Conservation (phyloP, 2,113 vertebrate genomes). For the Colius striatus region DNA sequence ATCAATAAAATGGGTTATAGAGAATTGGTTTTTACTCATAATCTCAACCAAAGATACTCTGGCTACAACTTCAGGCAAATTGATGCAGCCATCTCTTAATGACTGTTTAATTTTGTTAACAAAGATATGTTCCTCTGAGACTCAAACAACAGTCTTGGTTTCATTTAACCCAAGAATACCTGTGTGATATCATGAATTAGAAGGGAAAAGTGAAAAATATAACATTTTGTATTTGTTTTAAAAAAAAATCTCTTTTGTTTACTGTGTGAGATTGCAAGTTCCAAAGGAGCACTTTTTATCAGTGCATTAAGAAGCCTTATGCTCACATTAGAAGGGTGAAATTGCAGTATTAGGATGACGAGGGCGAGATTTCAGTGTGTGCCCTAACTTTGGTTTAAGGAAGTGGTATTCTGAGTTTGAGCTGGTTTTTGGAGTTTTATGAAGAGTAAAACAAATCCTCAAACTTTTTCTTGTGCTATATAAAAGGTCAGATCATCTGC, state of each 20-base stretch:
- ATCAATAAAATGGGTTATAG: not conserved
- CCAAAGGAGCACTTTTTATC: not conserved
- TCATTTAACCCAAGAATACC: not conserved
- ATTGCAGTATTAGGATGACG: not conserved
- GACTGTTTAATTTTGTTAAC: not conserved
- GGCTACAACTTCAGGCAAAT: constrained; percentile 26
- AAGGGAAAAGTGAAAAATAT: not conserved
- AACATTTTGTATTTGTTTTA: not conserved
- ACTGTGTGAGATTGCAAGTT: not conserved
- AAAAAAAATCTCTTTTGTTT: not conserved
- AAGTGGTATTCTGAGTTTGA: not conserved
- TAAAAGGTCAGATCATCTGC: not conserved
- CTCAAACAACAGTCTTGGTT: not conserved
- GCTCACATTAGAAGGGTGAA: not conserved
- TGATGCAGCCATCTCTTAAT: not conserved
- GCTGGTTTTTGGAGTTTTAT: not conserved
- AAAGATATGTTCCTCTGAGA: not conserved
- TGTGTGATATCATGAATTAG: not conserved
- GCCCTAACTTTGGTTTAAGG: not conserved
- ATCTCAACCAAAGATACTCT: not conserved
- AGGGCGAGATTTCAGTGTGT: not conserved
- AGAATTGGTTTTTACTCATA: not conserved
- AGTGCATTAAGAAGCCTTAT: not conserved
- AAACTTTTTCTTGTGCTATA: not conserved
- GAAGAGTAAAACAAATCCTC: not conserved